Conservation (phyloP, 1,140 invertebrate genomes). For the Drosophila azteca region DNA sequence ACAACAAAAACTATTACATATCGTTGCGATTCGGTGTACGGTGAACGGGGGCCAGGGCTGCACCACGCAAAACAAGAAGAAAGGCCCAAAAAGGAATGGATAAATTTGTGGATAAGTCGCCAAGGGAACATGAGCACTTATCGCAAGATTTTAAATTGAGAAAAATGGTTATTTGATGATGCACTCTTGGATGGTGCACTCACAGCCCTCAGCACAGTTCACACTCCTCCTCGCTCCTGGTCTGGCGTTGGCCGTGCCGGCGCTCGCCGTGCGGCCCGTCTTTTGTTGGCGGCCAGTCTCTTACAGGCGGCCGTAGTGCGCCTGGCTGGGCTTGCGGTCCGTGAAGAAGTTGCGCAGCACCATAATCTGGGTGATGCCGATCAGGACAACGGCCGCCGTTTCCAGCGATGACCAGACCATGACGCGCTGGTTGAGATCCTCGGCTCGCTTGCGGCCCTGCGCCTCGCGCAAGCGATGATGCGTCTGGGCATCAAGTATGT, state of each 20-base stretch:
- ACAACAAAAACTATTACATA: constrained; percentile 43
- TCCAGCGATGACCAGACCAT: constrained; percentile 96
- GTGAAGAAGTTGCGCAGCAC: constrained; percentile 97
- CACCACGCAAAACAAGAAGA: constrained; percentile 2
- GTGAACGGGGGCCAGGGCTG: constrained; percentile 8
- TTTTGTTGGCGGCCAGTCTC: background rate
- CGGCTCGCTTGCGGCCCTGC: constrained; percentile 95
- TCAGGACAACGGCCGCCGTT: constrained; percentile 92
- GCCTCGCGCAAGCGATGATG: constrained; percentile 97
- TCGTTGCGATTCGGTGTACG: constrained; percentile 3
- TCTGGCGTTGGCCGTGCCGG: too few species aligned
- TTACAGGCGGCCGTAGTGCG: constrained; percentile 71
- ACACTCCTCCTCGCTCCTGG: too few species aligned
- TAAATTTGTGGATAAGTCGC: constrained; percentile 30
- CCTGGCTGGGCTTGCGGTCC: constrained; percentile 88
- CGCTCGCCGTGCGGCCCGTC: too few species aligned
- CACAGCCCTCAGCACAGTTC: too few species aligned
- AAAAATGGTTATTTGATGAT: too few species aligned
- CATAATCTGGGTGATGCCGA: constrained; percentile 95
- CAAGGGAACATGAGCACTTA: constrained; percentile 5
- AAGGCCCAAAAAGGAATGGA: constrained; percentile 36
- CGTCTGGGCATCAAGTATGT: constrained; percentile 96
- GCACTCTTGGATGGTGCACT: too few species aligned
- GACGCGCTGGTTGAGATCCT: constrained; percentile 97
- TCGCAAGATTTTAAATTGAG: constrained; percentile 17